Base-by-base conservation (phyloP, 2,888 invertebrate species). In the Corbicula japonica region DNA sequence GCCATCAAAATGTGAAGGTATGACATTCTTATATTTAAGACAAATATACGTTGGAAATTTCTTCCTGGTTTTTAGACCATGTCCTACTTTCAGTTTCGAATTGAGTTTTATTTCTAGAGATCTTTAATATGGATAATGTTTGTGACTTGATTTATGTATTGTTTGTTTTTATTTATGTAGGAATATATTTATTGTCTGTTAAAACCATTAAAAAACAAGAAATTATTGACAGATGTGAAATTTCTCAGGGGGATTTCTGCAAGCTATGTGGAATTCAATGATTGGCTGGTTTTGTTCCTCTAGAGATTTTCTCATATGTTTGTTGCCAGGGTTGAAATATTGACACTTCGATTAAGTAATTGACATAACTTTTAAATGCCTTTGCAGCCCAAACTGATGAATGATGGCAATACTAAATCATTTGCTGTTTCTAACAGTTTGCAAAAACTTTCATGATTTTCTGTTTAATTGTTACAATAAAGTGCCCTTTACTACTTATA, bases 1-100 rank as follows among this genome's bases (percentile, higher is more conserved):
- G 54, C 89, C 89, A 35, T 85, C 87, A 41, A 60, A 85, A 56
- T 90, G 89, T 84, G 90, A 90, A 89, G 90, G 90, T 89, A 69
- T 60, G 61, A 50, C 34, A 70, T 32, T 28, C 8, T 65, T 50
- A 8, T 54, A n/a, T 4, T 26, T 54, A 32, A 26, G 4, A 56
- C 46, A 26, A 18, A 15, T 34, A 10, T 28, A 23, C 48, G 2
- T 10, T n/a, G 28, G 18, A 2, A 26, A 48, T 62, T 18, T 65
- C 52, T 61, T 56, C 56, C 56, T 69, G 21, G 18, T 65, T 2
- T 21, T 8, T 32, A 23, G 58, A 2, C 18, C 35, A 34, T n/a
- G 5, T 61, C 65, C 74, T 79, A 79, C 79, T 79, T 79, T 79
- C 79, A 65, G 56, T 79, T 79, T 76, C 30, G 54, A 6, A 2